Evolutionary conservation across 1,140 invertebrate genomes (phyloP).

Genomic region (Chlorops oryzae): DNA sequence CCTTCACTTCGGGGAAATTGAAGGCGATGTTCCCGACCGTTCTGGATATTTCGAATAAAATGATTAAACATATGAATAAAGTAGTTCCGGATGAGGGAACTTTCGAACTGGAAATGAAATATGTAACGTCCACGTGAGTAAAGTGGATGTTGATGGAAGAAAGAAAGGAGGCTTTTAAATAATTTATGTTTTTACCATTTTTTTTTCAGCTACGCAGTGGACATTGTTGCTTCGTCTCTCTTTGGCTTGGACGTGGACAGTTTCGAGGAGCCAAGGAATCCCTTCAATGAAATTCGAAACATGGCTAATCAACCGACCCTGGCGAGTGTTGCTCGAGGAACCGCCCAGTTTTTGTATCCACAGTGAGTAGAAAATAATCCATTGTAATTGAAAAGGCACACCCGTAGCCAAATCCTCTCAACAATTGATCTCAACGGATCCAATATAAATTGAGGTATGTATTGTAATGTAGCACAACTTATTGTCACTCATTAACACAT

Average conservation of each 20-base stretch:
- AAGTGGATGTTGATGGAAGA: too few relatives aligned
- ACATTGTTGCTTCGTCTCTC: constrained; percentile 37
- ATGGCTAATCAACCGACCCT: constrained; percentile 17
- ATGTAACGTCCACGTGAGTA: constrained; percentile 12
- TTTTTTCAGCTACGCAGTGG: constrained; percentile 24
- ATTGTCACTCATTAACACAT: too few relatives aligned
- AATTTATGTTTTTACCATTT: too few relatives aligned
- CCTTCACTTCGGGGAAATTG: constrained; percentile 53
- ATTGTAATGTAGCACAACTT: too few relatives aligned
- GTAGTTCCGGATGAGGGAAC: constrained; percentile 15
- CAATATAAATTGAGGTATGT: too few relatives aligned
- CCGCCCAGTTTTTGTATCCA: constrained; percentile 18
- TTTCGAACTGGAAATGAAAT: constrained; percentile 8
- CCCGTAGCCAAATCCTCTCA: too few relatives aligned
- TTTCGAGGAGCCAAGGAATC: constrained; percentile 25
- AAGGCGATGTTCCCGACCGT: constrained; percentile 50
- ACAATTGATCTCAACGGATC: too few relatives aligned
- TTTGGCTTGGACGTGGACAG: constrained; percentile 37
- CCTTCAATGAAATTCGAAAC: constrained; percentile 15
- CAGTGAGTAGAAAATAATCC: too few relatives aligned
- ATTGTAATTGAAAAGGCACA: too few relatives aligned
- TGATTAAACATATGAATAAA: constrained; percentile 25
- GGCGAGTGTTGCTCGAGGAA: constrained; percentile 7
- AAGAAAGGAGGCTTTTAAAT: too few relatives aligned
- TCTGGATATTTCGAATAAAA: constrained; percentile 32